Evolutionary conservation across 92 coral and sea anemone species (phyloP), one percentile per base, ranked within the genome.

Genomic region (Heliopora coerulea): DNA sequence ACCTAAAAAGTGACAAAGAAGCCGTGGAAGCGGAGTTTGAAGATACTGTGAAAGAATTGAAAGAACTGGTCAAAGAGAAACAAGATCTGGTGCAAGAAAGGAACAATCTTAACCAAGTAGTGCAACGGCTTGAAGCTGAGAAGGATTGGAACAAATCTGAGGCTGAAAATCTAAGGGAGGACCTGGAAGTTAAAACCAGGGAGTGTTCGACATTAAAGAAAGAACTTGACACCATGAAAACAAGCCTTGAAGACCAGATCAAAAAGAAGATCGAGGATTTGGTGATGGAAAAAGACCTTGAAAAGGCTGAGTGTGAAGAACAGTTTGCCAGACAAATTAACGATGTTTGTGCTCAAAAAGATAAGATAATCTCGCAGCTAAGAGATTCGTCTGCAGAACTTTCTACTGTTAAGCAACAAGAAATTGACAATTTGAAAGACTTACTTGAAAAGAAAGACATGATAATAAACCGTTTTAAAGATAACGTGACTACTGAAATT

Each of bases 271-370:
- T 87, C 6, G 89, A 80, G 26, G 88, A 89, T 65, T 68, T 89
- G 7, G 19, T 81, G 3, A 50, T 70, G 61, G 89, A 83, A 33
- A 92, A 87, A 58, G 83, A 85, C 35, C 73, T 83, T 13, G 97
- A 92, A 59, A 87, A 80, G 54, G 85, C 82, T 25, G 84, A 83
- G 28, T 72, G 75, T 15, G 89, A 75, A 73, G 96, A 89, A 35
- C 88, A 87, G n/a, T 73, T 89, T 58, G 69, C 82, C 1, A 80
- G 87, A 57, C 79, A 89, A 79, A 75, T 89, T 58, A 83, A 85
- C 40, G 92, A 89, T 10, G 80, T 88, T 9, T 86, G 85, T 70
- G 50, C 65, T 58, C 96, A 87, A 58, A 89, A 92, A 73, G 97
- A 92, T 61, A 86, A 79, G 14, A 86, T 92, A 19, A 87, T 92